phyloP scores from a whole-genome alignment of 2,113 vertebrate genomes.

The Tonatia bakeri region DNA sequence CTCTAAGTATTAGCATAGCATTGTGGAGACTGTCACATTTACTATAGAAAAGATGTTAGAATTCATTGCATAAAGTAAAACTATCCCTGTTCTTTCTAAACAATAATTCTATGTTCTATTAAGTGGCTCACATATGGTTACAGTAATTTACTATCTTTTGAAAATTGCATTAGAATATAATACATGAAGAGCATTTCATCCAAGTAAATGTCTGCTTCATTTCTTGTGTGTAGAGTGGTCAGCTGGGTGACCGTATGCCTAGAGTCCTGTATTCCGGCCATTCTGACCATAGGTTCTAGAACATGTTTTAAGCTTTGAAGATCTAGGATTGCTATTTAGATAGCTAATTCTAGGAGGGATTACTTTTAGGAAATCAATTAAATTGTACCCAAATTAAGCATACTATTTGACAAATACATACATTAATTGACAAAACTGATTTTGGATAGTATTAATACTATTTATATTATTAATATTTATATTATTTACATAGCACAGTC shows the following conservation, averaged over 20 bases:
- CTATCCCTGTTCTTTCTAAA: neutral
- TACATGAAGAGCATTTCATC: neutral
- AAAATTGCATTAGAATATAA: neutral
- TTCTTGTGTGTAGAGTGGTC: too few species aligned
- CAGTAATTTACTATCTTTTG: neutral
- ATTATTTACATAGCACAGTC: too few species aligned
- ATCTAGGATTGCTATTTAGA: neutral
- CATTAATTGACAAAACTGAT: neutral
- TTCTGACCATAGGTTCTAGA: neutral
- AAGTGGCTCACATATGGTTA: neutral
- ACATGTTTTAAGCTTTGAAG: neutral
- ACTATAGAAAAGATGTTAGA: neutral
- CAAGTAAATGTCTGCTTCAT: neutral
- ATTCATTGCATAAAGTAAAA: neutral
- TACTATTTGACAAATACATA: neutral
- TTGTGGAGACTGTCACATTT: neutral
- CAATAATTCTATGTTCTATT: neutral
- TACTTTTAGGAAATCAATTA: neutral
- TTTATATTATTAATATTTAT: too few species aligned
- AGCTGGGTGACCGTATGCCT: fast-evolving
- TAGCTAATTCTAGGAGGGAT: neutral
- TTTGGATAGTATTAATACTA: neutral
- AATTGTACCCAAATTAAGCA: neutral
- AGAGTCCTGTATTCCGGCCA: fast-evolving
- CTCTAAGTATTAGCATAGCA: neutral